phyloP scores from a whole-genome alignment of 2,888 invertebrate genomes.

The Cerastis rubricosa region DNA sequence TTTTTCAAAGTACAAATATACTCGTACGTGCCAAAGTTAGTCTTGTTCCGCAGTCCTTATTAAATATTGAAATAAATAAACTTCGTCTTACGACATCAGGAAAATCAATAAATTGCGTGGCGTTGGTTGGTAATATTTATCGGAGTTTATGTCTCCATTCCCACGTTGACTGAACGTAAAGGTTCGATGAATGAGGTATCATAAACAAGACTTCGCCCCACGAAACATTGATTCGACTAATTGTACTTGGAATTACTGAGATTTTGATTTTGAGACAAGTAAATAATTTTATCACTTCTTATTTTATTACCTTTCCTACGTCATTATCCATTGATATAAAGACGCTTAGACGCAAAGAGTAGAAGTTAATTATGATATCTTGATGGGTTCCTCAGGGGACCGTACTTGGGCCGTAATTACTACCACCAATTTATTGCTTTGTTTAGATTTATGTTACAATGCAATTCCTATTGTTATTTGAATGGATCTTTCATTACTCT shows the following conservation, averaged over 20 bases:
- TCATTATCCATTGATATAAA: conserved; percentile 10
- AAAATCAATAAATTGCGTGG: conserved; percentile 59
- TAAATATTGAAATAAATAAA: conserved; percentile 52
- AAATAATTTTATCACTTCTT: conserved; percentile 38
- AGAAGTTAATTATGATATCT: conserved; percentile 12
- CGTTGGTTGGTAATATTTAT: conserved; percentile 48
- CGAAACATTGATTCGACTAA: conserved; percentile 50
- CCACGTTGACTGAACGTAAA: conserved; percentile 47
- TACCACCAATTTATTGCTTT: conserved; percentile 10
- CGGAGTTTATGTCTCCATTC: conserved; percentile 48
- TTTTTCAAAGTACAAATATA: conserved; percentile 39
- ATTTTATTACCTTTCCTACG: conserved; percentile 19
- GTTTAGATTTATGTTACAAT: conserved; percentile 24
- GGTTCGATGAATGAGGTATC: conserved; percentile 57
- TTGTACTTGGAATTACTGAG: conserved; percentile 35
- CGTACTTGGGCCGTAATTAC: conserved; percentile 23
- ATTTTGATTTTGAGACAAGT: background rate
- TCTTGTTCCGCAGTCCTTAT: conserved; percentile 42
- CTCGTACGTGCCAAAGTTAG: conserved; percentile 34
- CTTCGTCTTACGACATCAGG: conserved; percentile 35
- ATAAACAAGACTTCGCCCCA: conserved; percentile 44
- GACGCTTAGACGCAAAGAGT: conserved; percentile 11
- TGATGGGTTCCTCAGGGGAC: conserved; percentile 34
- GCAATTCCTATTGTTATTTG: conserved; percentile 19
- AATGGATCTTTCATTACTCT: conserved; percentile 18